These are phyloP conservation scores for Arothron firmamentum DNA, from an alignment of 2,113 vertebrate genomes.

Conservation along the genomic window DNA sequence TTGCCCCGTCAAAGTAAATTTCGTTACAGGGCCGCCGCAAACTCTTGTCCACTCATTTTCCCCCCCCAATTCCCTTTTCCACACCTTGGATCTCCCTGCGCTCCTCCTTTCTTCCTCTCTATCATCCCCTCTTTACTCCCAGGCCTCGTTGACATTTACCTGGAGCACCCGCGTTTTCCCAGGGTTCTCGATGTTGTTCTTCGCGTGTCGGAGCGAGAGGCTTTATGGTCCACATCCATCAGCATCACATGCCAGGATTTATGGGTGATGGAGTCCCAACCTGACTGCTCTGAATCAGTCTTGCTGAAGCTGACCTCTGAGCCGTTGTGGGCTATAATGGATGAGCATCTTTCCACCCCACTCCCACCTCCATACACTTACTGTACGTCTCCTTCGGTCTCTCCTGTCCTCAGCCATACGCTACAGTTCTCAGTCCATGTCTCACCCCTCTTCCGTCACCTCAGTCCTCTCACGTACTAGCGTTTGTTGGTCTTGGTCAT, in stretches of 20 bases:
- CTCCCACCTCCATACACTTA: constrained; percentile 6
- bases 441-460: constrained; percentile 18
- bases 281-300: constrained; percentile 66
- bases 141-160: constrained; percentile 72
- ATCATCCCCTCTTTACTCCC: constrained; percentile 62
- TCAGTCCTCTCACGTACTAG: constrained; percentile 15
- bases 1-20: constrained; percentile 49
- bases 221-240: constrained; percentile 74
- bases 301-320: constrained; percentile 67
- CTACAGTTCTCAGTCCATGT: not conserved
- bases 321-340: constrained; percentile 60
- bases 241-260: constrained; percentile 70
- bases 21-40: constrained; percentile 34
- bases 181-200: constrained; percentile 68
- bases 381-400: constrained; percentile 6
- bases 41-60: constrained; percentile 42
- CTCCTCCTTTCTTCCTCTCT: constrained; percentile 47
- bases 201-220: constrained; percentile 57
- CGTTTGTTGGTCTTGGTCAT: constrained; percentile 33
- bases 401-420: not conserved
- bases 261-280: constrained; percentile 71
- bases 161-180: constrained; percentile 68
- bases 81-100: constrained; percentile 41
- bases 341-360: constrained; percentile 47
- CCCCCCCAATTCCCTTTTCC: constrained; percentile 39